phyloP scores from a whole-genome alignment of 2,113 vertebrate species.

The Oostethus manadensis region DNA sequence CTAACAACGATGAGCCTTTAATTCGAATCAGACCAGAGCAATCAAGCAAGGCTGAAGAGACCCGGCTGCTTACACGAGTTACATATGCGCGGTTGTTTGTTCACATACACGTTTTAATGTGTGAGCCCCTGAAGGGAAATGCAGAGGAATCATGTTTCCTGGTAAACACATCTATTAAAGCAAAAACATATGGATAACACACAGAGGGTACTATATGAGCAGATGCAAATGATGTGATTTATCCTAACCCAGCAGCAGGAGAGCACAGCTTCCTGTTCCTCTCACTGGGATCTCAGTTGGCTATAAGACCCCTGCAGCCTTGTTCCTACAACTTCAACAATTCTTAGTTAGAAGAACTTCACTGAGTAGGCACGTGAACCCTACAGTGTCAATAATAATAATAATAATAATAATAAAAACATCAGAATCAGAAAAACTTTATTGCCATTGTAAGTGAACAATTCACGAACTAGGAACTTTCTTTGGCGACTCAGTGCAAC shows the following conservation, averaged over 20 bases:
- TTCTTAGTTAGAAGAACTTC: constrained; percentile 20
- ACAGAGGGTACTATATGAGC: constrained; percentile 25
- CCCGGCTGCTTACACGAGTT: constrained; percentile 44
- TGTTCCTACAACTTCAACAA: constrained; percentile 24
- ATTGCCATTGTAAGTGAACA: no score
- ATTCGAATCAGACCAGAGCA: constrained; percentile 67
- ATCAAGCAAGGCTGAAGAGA: constrained; percentile 52
- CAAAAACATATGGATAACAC: constrained; percentile 51
- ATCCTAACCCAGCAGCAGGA: constrained; percentile 39
- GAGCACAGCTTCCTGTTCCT: constrained; percentile 33
- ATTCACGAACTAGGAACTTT: no score
- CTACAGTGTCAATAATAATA: constrained; percentile 4
- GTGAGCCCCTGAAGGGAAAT: constrained; percentile 31
- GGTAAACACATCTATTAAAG: constrained; percentile 61
- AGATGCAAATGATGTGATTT: constrained; percentile 38
- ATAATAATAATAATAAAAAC: not conserved
- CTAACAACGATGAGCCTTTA: constrained; percentile 63
- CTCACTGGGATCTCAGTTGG: constrained; percentile 32
- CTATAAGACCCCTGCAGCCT: constrained; percentile 45
- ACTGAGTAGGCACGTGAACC: not conserved
- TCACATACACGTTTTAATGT: constrained; percentile 16
- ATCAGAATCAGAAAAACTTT: no score
- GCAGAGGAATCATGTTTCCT: constrained; percentile 38
- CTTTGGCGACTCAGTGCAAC: no score
- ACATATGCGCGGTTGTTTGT: constrained; percentile 40